Conservation (phyloP, 2,113 vertebrate species). For the Xenotilapia longispinis region DNA sequence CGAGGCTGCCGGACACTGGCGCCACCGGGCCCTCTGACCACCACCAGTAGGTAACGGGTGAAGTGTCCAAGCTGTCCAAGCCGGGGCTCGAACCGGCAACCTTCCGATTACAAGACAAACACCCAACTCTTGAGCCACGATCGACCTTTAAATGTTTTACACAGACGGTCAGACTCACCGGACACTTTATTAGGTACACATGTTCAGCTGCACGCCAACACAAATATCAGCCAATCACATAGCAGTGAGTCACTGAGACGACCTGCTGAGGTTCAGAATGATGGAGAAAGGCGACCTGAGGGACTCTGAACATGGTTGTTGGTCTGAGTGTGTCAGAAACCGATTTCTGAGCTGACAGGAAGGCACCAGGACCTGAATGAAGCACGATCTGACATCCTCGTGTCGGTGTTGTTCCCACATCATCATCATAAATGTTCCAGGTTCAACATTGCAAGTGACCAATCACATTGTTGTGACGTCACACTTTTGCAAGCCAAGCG, state of each 20-base stretch:
- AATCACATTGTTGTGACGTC: neutral
- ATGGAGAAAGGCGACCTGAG: neutral
- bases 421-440: neutral
- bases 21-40: too few species aligned
- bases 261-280: neutral
- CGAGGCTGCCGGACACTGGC: too few species aligned
- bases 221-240: neutral
- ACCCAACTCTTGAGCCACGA: rapidly evolving
- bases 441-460: neutral
- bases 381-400: neutral
- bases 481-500: neutral
- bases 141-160: neutral
- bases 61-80: rapidly evolving
- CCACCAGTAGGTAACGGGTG: rapidly evolving
- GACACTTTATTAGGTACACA: neutral
- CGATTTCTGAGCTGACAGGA: neutral
- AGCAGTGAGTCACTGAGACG: neutral
- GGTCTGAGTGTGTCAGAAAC: neutral
- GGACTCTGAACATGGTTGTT: neutral
- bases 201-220: neutral
- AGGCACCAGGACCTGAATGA: neutral
- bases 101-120: rapidly evolving
- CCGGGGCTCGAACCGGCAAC: too few species aligned
- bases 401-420: neutral
- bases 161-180: neutral